Percentiles rank a stretch among this genome's conserved stretches.
Conservation (phyloP, 2,113 vertebrate species). For the Xiphophorus couchianus region DNA sequence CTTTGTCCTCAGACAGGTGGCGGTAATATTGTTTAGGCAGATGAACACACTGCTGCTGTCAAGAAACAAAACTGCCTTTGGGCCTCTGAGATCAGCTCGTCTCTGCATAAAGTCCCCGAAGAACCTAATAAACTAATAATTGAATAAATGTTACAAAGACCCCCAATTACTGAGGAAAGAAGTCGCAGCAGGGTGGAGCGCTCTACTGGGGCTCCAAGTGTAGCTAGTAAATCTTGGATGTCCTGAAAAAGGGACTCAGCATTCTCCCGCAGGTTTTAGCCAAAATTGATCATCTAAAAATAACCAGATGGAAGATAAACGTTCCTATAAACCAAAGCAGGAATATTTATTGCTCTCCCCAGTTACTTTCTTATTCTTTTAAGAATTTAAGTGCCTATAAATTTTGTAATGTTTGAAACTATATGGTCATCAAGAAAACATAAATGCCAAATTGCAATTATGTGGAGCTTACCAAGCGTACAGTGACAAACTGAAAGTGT, state of each 20-base stretch:
- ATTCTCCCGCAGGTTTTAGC: background rate
- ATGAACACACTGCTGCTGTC: conserved; percentile 42
- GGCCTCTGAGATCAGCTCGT: conserved; percentile 26
- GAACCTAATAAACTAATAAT: conserved; percentile 46
- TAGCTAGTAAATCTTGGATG: background rate
- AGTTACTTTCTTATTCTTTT: too few species aligned
- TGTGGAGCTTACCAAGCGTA: too few species aligned
- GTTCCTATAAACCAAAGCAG: too few species aligned
- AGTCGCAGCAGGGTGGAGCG: background rate
- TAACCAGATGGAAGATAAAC: background rate
- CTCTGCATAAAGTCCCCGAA: conserved; percentile 40
- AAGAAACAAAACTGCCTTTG: conserved; percentile 33
- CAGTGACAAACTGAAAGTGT: too few species aligned
- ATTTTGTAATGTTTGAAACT: too few species aligned
- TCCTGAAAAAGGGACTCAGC: background rate
- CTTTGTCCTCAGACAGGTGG: conserved; percentile 53
- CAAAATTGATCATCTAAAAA: background rate
- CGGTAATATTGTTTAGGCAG: conserved; percentile 45
- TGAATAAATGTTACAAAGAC: conserved; percentile 42
- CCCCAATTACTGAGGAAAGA: conserved; percentile 14
- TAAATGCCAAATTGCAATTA: too few species aligned
- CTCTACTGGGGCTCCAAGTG: background rate
- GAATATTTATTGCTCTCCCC: too few species aligned
- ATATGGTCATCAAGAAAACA: too few species aligned
- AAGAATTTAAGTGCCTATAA: too few species aligned